phyloP scores from a whole-genome alignment of 2,797 vertebrate species.

The Chrysocyon brachyurus region DNA sequence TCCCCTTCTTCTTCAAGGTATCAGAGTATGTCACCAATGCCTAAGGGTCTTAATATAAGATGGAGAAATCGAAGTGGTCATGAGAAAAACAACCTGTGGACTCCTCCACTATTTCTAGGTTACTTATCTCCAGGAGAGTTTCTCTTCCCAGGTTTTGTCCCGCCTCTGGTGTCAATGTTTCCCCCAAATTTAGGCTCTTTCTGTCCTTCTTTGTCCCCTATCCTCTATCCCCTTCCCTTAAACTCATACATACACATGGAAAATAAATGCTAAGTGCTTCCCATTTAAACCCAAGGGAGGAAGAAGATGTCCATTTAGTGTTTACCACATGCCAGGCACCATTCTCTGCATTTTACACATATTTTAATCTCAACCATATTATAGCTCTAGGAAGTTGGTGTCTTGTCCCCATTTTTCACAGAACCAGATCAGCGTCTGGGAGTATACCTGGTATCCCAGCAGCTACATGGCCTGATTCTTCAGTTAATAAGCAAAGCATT shows the following conservation, averaged over 20 bases:
- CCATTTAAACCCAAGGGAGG: background rate
- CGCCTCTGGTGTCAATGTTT: background rate
- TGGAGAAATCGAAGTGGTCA: background rate
- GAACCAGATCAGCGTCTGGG: background rate
- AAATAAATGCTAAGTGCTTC: background rate
- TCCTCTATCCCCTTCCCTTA: background rate
- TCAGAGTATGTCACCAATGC: background rate
- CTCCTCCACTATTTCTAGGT: background rate
- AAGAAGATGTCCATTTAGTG: background rate
- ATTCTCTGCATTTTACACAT: background rate
- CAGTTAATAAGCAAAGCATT: conserved; percentile 27
- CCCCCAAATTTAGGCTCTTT: background rate
- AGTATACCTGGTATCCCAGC: background rate
- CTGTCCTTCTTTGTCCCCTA: background rate
- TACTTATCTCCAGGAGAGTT: background rate
- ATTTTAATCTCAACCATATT: background rate
- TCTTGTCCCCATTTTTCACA: background rate
- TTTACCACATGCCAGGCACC: background rate
- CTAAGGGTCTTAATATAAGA: background rate
- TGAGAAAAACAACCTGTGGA: background rate
- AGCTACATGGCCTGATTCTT: conserved; percentile 51
- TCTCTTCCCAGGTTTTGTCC: background rate
- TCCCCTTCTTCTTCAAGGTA: background rate
- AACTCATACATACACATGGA: background rate
- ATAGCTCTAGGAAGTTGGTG: background rate